These are phyloP conservation scores for Callaeas wilsoni DNA, from an alignment of 2,113 vertebrate species.

Conservation along the genomic window DNA sequence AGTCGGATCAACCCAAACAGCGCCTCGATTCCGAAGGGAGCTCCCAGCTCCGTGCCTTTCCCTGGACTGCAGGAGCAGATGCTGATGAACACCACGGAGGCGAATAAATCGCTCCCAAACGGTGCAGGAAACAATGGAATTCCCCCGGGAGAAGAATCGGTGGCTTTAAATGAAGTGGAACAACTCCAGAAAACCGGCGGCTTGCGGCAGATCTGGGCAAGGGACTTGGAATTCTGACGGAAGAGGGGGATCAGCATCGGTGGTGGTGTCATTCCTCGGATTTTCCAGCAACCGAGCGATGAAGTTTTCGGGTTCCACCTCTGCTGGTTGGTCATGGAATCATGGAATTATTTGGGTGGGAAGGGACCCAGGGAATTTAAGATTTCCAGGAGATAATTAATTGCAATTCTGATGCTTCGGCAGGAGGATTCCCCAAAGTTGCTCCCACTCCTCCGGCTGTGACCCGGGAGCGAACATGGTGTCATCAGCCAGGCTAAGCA, in stretches of 20 bases:
- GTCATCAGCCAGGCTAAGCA: neutral
- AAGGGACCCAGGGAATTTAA: too few relatives aligned
- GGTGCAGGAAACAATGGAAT: neutral
- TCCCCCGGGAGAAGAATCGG: neutral
- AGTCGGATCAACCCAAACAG: too few relatives aligned
- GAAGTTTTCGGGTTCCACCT: neutral
- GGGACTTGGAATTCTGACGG: neutral
- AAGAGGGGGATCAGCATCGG: too few relatives aligned
- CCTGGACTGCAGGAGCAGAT: neutral
- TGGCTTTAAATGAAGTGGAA: neutral
- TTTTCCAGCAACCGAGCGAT: neutral
- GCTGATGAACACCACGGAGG: neutral
- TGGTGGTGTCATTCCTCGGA: neutral
- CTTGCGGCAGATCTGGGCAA: neutral
- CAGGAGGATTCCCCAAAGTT: neutral
- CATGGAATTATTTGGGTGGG: accelerated
- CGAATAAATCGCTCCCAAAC: accelerated
- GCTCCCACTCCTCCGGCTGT: neutral
- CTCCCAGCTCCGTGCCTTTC: too few relatives aligned
- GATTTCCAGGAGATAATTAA: neutral
- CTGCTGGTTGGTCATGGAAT: neutral
- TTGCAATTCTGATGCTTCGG: too few relatives aligned
- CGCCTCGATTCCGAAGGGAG: too few relatives aligned
- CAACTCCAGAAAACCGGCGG: neutral
- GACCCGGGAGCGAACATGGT: accelerated